Evolutionary conservation across 2,888 invertebrate genomes (phyloP), one percentile per base, ranked within the genome.

Genomic region (Dryobota labecula): DNA sequence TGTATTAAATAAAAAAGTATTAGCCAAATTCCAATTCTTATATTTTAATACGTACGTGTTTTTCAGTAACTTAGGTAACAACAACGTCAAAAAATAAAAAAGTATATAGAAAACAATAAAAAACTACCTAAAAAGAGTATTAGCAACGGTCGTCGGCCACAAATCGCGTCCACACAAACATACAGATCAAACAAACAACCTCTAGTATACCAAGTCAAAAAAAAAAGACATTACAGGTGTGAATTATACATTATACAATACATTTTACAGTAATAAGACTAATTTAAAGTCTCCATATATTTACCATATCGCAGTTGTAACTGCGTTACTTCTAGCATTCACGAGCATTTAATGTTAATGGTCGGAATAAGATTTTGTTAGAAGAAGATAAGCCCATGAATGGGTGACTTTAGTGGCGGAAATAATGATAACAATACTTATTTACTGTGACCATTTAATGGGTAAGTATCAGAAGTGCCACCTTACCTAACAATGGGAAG

Each of bases 391-490:
- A 86, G 71, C 78, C 73, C 38, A 60, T 67, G 84, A 88, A 88
- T 86, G 80, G 84, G 78, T 47, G 82, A 81, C 70, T 80, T 82
- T 85, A 86, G 73, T 78, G 79, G 69, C 65, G 73, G 71, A 78
- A 78, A 81, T 84, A 82, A 85, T 87, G 86, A 88, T 88, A 88
- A 89, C 85, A 87, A 85, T 87, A 86, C 82, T 83, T 86, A 87
- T 88, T 88, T 88, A 89, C 78, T 63, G 69, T 66, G 38, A n/a
- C 69, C 57, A 41, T 24, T n/a, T 9, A 15, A 11, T 3, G 18
- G 24, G 9, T 13, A 11, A 20, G 2, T 47, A 0, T 13, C 30
- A 73, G 73, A 71, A 76, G 65, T 43, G 3, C 56, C n/a, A 72
- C 27, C 27, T 30, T 43, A 20, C 20, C 2, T 15, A 20, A 18